Evolutionary conservation across 2,797 vertebrate species (phyloP).

Genomic region (Danio albolineatus): DNA sequence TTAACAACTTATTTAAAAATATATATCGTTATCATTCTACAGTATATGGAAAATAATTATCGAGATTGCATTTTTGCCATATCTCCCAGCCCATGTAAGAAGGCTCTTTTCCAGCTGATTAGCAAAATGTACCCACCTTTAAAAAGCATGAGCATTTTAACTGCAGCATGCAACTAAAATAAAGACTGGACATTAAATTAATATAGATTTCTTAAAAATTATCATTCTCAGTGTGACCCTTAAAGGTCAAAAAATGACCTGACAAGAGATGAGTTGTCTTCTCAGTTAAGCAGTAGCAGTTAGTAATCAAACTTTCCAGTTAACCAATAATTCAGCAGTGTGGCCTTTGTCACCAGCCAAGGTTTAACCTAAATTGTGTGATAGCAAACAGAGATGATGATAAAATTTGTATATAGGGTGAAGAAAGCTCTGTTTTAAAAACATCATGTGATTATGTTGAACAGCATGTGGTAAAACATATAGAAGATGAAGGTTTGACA

Average conservation of each 20-base stretch:
- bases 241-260: background rate
- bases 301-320: constrained; percentile 61
- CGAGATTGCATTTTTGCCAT: no score
- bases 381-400: background rate
- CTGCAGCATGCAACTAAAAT: no score
- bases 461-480: background rate
- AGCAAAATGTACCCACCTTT: no score
- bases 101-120: no score
- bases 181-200: no score
- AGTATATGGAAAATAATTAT: no score
- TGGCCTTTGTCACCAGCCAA: constrained; percentile 60
- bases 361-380: constrained; percentile 58
- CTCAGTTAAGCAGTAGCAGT: constrained; percentile 53
- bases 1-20: no score
- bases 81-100: no score
- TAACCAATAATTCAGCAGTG: constrained; percentile 53
- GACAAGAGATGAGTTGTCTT: background rate
- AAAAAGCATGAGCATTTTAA: background rate
- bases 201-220: no score
- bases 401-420: background rate
- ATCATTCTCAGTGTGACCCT: background rate
- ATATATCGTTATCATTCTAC: no score
- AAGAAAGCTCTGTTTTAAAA: background rate
- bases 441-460: background rate
- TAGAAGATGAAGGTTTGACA: background rate